Base-by-base conservation (phyloP, 2,797 vertebrate genomes). In the Triplophysa bombifrons region DNA sequence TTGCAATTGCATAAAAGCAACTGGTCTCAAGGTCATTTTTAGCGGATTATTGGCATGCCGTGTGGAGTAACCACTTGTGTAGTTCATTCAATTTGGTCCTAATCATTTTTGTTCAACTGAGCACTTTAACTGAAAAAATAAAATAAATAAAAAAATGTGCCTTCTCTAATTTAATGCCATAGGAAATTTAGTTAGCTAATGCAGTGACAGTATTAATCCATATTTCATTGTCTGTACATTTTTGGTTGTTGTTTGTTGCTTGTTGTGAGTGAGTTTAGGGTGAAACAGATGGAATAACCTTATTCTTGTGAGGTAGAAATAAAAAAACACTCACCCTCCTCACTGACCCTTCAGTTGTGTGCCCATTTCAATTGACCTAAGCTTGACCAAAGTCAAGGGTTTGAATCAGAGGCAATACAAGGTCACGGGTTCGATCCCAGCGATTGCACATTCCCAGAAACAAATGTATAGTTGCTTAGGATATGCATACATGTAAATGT, bases 251-350 rank as follows among this genome's bases (percentile, higher is more conserved):
- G 19, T 34, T 51, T 55, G 7, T 34, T 63, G 22, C 25, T 61
- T 30, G 2, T 2, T 22, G 25, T 50, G 61, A 8, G 51, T 19
- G 9, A 38, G 11, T 67, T 63, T 67, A 67, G 56, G 34, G 34
- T 68, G 48, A 34, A 25, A 63, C 46, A 83, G 74, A 74, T 80
- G 16, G 20, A 65, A 76, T 67, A 64, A 38, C 34, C 34, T 38
- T 38, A 6, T 20, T 66, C 74, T 70, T 70, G 63, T 74, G 53
- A 80, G 56, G 12, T 76, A 30, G 80, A n/a, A 60, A 78, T 81
- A 9, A 22, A 85, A 34, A 16, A 27, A n/a, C 53, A 9, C 44
- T 30, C 20, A 75, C 25, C 34, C 9, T 41, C 20, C 10, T n/a
- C 17, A 80, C 64, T 69, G 30, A 61, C 19, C 48, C 53, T 61